Percentiles rank a stretch among this genome's conserved stretches.
These are phyloP conservation scores for Chrysomela aeneicollis DNA, from an alignment of 2,888 invertebrate genomes.

Conservation along the genomic window DNA sequence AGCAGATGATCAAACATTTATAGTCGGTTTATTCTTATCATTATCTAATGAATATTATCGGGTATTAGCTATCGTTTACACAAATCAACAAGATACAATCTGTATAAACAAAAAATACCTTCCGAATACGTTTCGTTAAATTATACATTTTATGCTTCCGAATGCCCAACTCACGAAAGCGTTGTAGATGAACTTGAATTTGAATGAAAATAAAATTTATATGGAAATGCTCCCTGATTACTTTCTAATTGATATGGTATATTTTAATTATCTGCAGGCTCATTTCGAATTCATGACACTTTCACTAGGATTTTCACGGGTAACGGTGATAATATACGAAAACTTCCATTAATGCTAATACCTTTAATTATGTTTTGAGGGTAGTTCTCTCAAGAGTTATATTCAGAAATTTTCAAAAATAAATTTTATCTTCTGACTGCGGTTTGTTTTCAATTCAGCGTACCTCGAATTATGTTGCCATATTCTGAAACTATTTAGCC, in stretches of 20 bases:
- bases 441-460: no score
- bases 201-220: slow-evolving; percentile 15
- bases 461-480: no score
- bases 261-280: not conserved
- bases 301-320: slow-evolving; percentile 3
- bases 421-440: no score
- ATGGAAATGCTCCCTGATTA: slow-evolving; percentile 21
- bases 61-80: not conserved
- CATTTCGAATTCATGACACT: slow-evolving; percentile 12
- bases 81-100: not conserved
- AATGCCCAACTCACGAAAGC: slow-evolving; percentile 22
- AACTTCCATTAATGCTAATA: no score
- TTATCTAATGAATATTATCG: not conserved
- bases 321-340: not conserved
- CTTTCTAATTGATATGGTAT: slow-evolving; percentile 23
- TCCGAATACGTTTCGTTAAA: not conserved
- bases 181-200: slow-evolving; percentile 21
- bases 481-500: no score
- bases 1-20: not conserved
- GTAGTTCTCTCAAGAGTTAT: no score
- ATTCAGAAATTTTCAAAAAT: no score
- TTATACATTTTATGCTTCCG: not conserved
- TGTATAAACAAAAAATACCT: not conserved
- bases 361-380: no score
- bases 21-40: not conserved